Percentiles rank a stretch among this genome's conserved stretches.
Evolutionary conservation across 2,888 invertebrate species (phyloP).

Genomic region (Cheilosia variabilis): DNA sequence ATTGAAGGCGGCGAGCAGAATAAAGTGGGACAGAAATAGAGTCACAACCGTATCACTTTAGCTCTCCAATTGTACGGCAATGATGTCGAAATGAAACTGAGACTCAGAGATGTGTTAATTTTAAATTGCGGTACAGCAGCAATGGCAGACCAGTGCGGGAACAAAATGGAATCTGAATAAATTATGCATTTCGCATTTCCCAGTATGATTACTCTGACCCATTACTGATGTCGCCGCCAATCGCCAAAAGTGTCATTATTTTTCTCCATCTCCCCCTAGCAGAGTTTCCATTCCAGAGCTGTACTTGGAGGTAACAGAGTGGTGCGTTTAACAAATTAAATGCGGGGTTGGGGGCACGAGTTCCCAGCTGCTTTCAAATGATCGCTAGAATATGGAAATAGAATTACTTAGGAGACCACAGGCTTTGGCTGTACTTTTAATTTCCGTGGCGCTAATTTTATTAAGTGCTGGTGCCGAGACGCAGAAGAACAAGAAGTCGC

Average conservation of each 20-base stretch:
- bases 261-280: background rate
- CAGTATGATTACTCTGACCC: slow-evolving; percentile 50
- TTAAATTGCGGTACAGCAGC: slow-evolving; percentile 7
- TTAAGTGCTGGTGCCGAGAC: slow-evolving; percentile 45
- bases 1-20: background rate
- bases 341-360: background rate
- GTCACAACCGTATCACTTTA: slow-evolving; percentile 12
- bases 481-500: background rate
- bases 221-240: slow-evolving; percentile 1
- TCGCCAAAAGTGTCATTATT: slow-evolving; percentile 39
- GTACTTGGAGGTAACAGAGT: background rate
- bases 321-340: slow-evolving; percentile 32
- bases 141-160: background rate
- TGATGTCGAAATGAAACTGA: background rate
- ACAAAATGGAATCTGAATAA: slow-evolving; percentile 66
- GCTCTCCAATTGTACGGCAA: background rate
- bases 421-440: slow-evolving; percentile 56
- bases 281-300: background rate
- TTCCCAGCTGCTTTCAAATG: slow-evolving; percentile 16
- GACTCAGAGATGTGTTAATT: slow-evolving; percentile 16
- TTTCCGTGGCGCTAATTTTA: slow-evolving; percentile 67
- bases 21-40: slow-evolving; percentile 8
- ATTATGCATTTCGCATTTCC: slow-evolving; percentile 66
- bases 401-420: slow-evolving; percentile 54
- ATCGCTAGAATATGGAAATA: slow-evolving; percentile 58